Evolutionary conservation across 2,888 invertebrate species (phyloP).

Genomic region (Trilocha varians): DNA sequence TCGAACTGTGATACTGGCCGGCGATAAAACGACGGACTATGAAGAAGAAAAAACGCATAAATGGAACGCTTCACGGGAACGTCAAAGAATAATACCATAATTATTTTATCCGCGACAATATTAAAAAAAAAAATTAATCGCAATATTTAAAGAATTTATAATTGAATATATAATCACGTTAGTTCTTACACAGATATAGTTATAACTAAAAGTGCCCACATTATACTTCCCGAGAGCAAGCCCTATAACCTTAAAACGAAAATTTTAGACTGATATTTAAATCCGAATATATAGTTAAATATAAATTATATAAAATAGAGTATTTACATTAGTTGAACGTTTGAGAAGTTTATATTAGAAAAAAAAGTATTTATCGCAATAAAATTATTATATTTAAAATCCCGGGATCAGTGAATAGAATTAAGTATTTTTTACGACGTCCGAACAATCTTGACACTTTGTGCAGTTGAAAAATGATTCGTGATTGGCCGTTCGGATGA

Average conservation of each 20-base stretch:
- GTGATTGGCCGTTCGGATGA: conserved; percentile 22
- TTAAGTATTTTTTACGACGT: conserved; percentile 55
- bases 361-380: conserved; percentile 13
- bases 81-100: conserved; percentile 30
- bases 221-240: conserved; percentile 50
- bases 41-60: conserved; percentile 63
- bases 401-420: conserved; percentile 68
- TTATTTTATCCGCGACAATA: conserved; percentile 53
- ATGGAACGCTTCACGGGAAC: conserved; percentile 29
- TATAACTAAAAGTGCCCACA: conserved; percentile 13
- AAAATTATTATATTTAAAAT: conserved; percentile 32
- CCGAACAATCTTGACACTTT: conserved; percentile 57
- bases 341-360: conserved; percentile 65
- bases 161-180: conserved; percentile 54
- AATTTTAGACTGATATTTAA: conserved; percentile 72
- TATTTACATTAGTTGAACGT: conserved; percentile 73
- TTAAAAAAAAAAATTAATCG: conserved; percentile 25
- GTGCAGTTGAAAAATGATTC: conserved; percentile 45
- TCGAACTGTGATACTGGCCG: conserved; percentile 3
- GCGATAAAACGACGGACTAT: conserved; percentile 38
- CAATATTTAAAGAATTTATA: conserved; percentile 49
- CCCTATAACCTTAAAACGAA: conserved; percentile 67
- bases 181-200: neutral
- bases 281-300: conserved; percentile 40
- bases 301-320: conserved; percentile 34